phyloP scores from a whole-genome alignment of 2,113 vertebrate genomes.

The Microcebus jonahi region DNA sequence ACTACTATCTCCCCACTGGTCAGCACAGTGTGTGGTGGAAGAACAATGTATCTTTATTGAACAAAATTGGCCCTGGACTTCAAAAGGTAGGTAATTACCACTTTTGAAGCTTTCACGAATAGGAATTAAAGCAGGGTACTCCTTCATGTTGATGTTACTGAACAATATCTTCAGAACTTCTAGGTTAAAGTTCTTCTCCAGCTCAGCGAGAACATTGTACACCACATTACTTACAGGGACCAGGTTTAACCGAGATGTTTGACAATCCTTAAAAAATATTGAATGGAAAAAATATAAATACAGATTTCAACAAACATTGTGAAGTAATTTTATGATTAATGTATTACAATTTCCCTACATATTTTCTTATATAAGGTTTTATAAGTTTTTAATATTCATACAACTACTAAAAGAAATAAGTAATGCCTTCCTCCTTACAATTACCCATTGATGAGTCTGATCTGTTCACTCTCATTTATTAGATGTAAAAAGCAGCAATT shows the following conservation, averaged over 20 bases:
- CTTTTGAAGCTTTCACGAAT: neutral
- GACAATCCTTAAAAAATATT: slow-evolving; percentile 58
- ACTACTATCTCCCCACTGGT: neutral
- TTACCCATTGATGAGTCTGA: neutral
- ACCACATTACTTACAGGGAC: neutral
- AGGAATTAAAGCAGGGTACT: slow-evolving; percentile 41
- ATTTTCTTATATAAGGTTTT: neutral
- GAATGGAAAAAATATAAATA: slow-evolving; percentile 21
- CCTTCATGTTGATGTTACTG: neutral
- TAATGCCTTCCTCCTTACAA: neutral
- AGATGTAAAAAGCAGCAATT: neutral
- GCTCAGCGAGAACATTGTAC: neutral
- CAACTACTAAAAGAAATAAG: neutral
- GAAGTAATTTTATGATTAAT: neutral
- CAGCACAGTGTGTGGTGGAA: neutral
- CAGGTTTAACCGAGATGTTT: neutral
- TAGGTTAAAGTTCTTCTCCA: slow-evolving; percentile 22
- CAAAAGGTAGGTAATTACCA: slow-evolving; percentile 50
- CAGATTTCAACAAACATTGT: neutral
- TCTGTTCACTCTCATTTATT: neutral
- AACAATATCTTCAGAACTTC: neutral
- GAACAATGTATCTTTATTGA: neutral
- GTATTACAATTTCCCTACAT: neutral
- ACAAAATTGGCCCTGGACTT: too few species aligned
- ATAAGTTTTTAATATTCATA: neutral